Evolutionary conservation across 2,888 invertebrate species (phyloP), one percentile per base, ranked within the genome.

Genomic region (Orgyia antiqua): DNA sequence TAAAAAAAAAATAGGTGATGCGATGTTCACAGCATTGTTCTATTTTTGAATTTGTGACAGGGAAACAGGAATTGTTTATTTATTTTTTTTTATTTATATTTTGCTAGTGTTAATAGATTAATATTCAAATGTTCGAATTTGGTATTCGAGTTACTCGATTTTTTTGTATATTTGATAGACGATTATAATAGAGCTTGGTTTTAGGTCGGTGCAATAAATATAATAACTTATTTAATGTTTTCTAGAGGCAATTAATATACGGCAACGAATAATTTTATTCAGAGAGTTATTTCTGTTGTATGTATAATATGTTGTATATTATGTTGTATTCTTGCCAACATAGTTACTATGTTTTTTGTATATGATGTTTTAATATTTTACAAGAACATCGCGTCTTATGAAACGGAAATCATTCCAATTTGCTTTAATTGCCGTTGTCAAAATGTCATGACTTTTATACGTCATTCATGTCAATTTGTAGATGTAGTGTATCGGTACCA

Each of bases 391-490:
- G 55, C 49, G 49, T 30, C 56, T 49, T 41, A 27, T 34, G 46
- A 67, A 52, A 50, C 56, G 53, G 56, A 56, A 34, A 45, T 70
- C 75, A 77, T 78, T 78, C 78, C 75, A 74, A n/a, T 36, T 72
- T 49, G 73, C 69, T 75, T 51, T 68, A 68, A 62, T 58, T 57
- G 59, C 56, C 44, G 51, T 53, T 68, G 60, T 50, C 54, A 58
- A 64, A 68, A 61, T 69, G 66, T 65, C 63, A 58, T 59, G 56
- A 48, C 35, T 10, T 28, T 36, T 36, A 35, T 19, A 33, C 11
- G 26, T 30, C 18, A 30, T 31, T 46, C 26, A 24, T 47, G 53
- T 52, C 58, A 57, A 54, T 53, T 57, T 33, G 42, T 56, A 56
- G 52, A 31, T 42, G 29, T 51, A 54, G 51, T 40, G 26, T 34